Percentiles rank a stretch among this genome's conserved stretches.
Evolutionary conservation across 2,113 vertebrate genomes (phyloP).

Genomic region (Anguilla japonica): DNA sequence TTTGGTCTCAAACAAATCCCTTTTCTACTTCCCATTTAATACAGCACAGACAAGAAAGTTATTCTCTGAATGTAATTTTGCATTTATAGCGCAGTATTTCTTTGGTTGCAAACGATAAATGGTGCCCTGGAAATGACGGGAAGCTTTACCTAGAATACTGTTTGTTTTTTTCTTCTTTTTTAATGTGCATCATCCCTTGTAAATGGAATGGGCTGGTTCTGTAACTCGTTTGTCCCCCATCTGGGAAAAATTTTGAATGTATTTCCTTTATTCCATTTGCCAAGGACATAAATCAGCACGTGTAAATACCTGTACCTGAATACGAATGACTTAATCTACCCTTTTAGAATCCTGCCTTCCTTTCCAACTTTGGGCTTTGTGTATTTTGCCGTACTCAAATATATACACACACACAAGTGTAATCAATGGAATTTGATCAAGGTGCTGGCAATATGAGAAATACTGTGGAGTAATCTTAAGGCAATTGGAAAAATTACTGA

Average conservation of each 20-base stretch:
- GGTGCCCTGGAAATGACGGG: conserved; percentile 8
- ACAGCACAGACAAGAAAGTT: conserved; percentile 13
- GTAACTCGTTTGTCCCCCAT: not conserved
- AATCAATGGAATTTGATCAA: not conserved
- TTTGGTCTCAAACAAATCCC: conserved; percentile 51
- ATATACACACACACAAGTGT: not conserved
- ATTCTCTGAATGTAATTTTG: conserved; percentile 11
- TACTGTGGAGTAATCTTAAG: conserved; percentile 23
- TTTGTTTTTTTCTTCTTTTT: not conserved
- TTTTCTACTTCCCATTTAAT: conserved; percentile 17
- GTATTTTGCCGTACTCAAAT: not conserved
- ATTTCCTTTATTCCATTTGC: conserved; percentile 25
- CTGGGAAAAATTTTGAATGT: conserved; percentile 14
- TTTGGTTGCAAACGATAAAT: conserved; percentile 26
- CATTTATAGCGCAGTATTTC: conserved; percentile 24
- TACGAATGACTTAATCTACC: not conserved
- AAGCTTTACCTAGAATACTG: not conserved
- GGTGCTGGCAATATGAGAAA: conserved; percentile 2
- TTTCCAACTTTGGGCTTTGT: not conserved
- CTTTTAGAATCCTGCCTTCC: not conserved
- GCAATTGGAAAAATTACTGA: conserved; percentile 20
- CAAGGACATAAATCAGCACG: not conserved
- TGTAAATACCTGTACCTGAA: not conserved
- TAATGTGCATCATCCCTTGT: not conserved
- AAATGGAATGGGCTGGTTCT: conserved; percentile 13